Evolutionary conservation across 2,113 vertebrate species (phyloP).

Genomic region (Zosterops borbonicus): DNA sequence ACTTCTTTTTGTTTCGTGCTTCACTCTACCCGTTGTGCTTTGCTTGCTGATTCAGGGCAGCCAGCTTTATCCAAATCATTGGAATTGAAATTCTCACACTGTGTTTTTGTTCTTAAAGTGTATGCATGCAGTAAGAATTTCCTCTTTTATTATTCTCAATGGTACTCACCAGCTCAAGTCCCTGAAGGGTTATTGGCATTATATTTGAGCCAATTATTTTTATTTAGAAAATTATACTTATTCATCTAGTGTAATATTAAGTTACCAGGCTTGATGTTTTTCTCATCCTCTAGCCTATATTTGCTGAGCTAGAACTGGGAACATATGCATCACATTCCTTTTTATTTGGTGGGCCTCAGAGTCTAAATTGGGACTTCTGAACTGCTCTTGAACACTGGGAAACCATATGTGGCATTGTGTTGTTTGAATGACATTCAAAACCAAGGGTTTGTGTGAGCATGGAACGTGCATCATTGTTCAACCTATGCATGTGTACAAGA

Average conservation of each 20-base stretch:
- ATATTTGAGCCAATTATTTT: constrained; percentile 1
- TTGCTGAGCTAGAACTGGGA: constrained; percentile 27
- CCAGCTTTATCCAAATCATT: background rate
- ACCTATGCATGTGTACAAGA: background rate
- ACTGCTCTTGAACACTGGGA: constrained; percentile 19
- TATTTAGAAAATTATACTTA: constrained; percentile 18
- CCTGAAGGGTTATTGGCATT: background rate
- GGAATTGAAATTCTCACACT: background rate
- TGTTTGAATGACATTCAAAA: constrained; percentile 18
- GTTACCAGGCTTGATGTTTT: background rate
- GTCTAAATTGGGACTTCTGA: constrained; percentile 39
- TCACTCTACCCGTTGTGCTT: background rate
- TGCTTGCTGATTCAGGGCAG: background rate
- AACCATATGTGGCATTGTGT: constrained; percentile 5
- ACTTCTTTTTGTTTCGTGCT: background rate
- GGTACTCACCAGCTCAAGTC: background rate
- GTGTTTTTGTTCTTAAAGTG: background rate
- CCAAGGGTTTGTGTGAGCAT: constrained; percentile 18
- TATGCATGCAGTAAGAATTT: background rate
- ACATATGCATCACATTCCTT: constrained; percentile 41
- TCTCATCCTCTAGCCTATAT: background rate
- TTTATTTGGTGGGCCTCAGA: constrained; percentile 40
- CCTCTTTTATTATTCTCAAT: background rate
- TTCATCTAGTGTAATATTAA: background rate
- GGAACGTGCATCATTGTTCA: background rate